Evolutionary conservation across 2,797 vertebrate species (phyloP), one percentile per base, ranked within the genome.

Genomic region (Salarias fasciatus): DNA sequence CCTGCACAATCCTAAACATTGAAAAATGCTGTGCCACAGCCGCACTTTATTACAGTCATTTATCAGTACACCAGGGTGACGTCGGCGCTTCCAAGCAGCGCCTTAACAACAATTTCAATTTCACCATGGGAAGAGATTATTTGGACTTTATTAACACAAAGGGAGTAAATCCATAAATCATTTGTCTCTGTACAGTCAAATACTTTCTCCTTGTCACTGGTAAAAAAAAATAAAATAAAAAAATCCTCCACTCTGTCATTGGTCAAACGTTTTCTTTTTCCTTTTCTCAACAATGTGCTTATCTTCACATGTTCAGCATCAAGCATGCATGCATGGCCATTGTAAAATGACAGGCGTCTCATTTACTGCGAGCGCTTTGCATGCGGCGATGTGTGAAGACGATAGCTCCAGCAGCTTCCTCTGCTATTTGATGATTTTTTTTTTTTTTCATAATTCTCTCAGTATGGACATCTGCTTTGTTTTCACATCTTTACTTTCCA

Each of bases 371-470:
- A 75, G 49, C 54, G n/a, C 63, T 68, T 72, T 68, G 58, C 71
- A 65, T 29, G 72, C 86, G 75, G 82, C 59, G 80, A 77, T 73
- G 80, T 72, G 80, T 83, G 78, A 61, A 69, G 80, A 73, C 57
- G 33, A 72, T 45, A 14, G 37, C 63, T 47, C 28, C 10, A 67
- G 75, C 81, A 79, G 65, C 63, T 73, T 62, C 15, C 35, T 36
- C 71, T 63, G 57, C 81, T 81, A 80, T 79, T 84, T 83, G 46
- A 84, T 79, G 71, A 81, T 88, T 80, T 80, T 79, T 82, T 63
- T 79, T 71, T 81, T 88, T 80, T 80, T 79, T 82, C 63, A 47
- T 80, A 76, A 72, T 80, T 84, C 69, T 71, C 57, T 41, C 58
- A 49, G 38, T 58, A 37, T 53, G 69, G 66, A 37, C 76, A 59